Evolutionary conservation across 2,888 invertebrate genomes (phyloP).

Genomic region (Ochropleura leucogaster): DNA sequence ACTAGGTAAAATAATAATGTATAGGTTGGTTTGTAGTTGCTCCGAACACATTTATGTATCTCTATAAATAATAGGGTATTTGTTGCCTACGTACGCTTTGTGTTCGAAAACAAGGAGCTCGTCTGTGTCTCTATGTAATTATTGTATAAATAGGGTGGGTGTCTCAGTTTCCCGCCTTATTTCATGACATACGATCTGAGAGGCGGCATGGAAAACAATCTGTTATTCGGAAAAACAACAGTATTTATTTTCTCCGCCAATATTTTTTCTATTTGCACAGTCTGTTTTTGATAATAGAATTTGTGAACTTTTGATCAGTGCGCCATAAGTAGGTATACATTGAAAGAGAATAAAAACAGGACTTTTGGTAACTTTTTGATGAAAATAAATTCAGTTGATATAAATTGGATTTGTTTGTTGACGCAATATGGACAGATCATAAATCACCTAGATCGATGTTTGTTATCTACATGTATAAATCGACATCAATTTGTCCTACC

Average conservation of each 20-base stretch:
- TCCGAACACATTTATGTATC: slow-evolving; percentile 8
- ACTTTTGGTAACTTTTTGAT: slow-evolving; percentile 29
- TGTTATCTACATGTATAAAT: slow-evolving; percentile 21
- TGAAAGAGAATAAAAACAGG: slow-evolving; percentile 22
- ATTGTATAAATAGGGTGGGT: slow-evolving; percentile 51
- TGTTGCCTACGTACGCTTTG: slow-evolving; percentile 38
- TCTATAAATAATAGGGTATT: slow-evolving; percentile 37
- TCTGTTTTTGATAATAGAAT: slow-evolving; percentile 13
- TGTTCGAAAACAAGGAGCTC: slow-evolving; percentile 42
- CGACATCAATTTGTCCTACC: slow-evolving; percentile 29
- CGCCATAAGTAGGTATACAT: slow-evolving; percentile 30
- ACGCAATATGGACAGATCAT: slow-evolving; percentile 20
- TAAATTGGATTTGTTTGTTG: slow-evolving; percentile 47
- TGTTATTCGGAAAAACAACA: slow-evolving; percentile 26
- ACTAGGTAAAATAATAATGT: slow-evolving; percentile 43
- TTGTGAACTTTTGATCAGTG: slow-evolving; percentile 29
- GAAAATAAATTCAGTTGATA: slow-evolving; percentile 32
- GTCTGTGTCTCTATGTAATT: slow-evolving; percentile 34
- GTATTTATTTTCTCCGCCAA: slow-evolving; percentile 9
- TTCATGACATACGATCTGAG: slow-evolving; percentile 43
- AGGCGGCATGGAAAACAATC: slow-evolving; percentile 40
- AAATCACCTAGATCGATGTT: slow-evolving; percentile 35
- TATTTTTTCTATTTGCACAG: slow-evolving; percentile 23
- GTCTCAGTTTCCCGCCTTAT: slow-evolving; percentile 65
- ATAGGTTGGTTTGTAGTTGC: slow-evolving; percentile 25